Percentiles rank a stretch among this genome's conserved stretches.
phyloP scores from a whole-genome alignment of 1,140 invertebrate genomes.

The Pogonognathellus flavescens region DNA sequence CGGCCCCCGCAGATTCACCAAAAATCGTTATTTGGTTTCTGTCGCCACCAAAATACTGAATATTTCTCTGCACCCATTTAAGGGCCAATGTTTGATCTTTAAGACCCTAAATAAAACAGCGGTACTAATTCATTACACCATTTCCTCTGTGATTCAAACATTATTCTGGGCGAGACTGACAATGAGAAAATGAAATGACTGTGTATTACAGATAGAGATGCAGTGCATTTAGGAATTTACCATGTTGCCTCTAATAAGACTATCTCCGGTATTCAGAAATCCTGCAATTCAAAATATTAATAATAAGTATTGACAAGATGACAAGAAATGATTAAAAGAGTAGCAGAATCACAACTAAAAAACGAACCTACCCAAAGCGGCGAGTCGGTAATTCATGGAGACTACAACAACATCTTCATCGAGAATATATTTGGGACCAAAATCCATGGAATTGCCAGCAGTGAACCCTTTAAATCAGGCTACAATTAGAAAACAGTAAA shows the following conservation, averaged over 20 bases:
- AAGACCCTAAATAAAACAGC: too few species aligned
- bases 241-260: conserved; percentile 71
- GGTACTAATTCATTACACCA: too few species aligned
- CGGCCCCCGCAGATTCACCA: conserved; percentile 80
- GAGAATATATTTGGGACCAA: conserved; percentile 2
- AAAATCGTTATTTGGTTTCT: conserved; percentile 77
- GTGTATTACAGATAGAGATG: not conserved
- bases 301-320: not conserved
- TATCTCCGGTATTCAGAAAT: conserved; percentile 71
- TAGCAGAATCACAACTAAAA: not conserved
- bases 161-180: too few species aligned
- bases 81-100: conserved; percentile 69
- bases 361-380: conserved; percentile 54
- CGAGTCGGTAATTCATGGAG: conserved; percentile 73
- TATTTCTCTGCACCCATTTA: conserved; percentile 67
- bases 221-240: conserved; percentile 64
- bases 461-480: too few species aligned
- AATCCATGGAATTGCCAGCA: not conserved
- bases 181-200: not conserved
- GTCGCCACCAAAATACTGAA: conserved; percentile 82
- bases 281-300: not conserved
- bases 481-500: not conserved
- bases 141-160: too few species aligned
- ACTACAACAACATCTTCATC: conserved; percentile 70
- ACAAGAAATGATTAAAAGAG: not conserved